Evolutionary conservation across 2,797 vertebrate species (phyloP), one percentile per base, ranked within the genome.

Genomic region (Ptychobarbus kaznakovi): DNA sequence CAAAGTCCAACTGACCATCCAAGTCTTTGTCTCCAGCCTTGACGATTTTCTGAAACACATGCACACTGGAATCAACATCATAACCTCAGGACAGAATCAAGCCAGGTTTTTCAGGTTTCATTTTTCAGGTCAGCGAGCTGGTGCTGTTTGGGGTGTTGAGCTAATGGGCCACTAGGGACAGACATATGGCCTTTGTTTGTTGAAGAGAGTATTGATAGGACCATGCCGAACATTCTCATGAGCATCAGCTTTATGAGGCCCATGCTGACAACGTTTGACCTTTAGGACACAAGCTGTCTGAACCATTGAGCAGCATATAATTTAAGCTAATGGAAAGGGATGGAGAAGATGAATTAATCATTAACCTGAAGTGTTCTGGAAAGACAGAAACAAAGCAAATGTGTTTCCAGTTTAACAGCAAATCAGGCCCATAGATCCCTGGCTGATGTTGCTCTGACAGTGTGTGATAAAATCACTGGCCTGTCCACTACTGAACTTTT

Each of bases 11-110:
- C 90, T 99, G 98, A 75, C 97, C 98, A 25, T 99, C 98, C 65
- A 96, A 92, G 90, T 99, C 97, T 90, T 98, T 98, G 90, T 99
- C 98, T 66, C 97, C 98, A 1, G 96, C 97, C 93, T 99, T 98
- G 28, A 99, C 96, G 20, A 98, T 96, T 97, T 98, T 99, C 98
- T 99, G 92, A 89, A 78, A 87, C 8, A 83, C 22, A 84, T 10
- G 65, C 32, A 35, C 11, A 20, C 42, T 18, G 32, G 69, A 82
- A 84, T 82, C 73, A 61, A 73, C 65, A 87, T 53, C 25, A 42
- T n/a, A 61, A 87, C 22, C 10, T n/a, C 20, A 63, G 32, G 40
- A 44, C 8, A 56, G 16, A 56, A 15, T 25, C 10, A 6, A 3
- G 18, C 10, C 32, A 66, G 65, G 32, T 35, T 74, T 82, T 32